A percentile compares a stretch with the other conserved stretches of the same genome.
Evolutionary conservation across 1,140 invertebrate species (phyloP).

Genomic region (Lucilia sericata): DNA sequence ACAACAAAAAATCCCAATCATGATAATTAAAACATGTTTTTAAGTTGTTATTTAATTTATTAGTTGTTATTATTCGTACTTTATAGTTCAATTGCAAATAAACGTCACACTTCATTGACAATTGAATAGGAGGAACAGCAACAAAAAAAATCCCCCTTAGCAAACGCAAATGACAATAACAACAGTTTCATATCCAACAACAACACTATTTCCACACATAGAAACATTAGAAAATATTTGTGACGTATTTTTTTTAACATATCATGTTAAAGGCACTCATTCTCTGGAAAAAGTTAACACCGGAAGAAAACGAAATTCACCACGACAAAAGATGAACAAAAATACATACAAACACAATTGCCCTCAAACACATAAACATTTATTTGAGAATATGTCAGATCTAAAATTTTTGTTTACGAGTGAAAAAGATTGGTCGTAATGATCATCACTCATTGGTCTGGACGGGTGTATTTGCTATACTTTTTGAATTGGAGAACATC

Average conservation of each 20-base stretch:
- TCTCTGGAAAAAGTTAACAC: slow-evolving; percentile 10
- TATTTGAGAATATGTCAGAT: too few relatives aligned
- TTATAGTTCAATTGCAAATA: not conserved
- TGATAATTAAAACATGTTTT: not conserved
- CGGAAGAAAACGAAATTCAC: slow-evolving; percentile 6
- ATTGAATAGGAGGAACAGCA: not conserved
- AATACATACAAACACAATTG: too few relatives aligned
- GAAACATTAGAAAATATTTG: not conserved
- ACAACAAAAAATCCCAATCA: not conserved
- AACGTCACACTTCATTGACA: slow-evolving; percentile 26
- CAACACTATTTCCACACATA: not conserved
- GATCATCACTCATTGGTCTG: too few relatives aligned
- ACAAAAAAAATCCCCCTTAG: not conserved
- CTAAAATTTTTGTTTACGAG: too few relatives aligned
- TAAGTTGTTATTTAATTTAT: not conserved
- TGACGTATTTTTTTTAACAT: not conserved
- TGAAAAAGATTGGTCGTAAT: too few relatives aligned
- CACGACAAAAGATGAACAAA: not conserved
- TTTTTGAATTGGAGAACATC: too few relatives aligned
- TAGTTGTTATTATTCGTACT: not conserved
- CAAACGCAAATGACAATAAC: not conserved
- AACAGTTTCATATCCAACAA: not conserved
- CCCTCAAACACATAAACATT: too few relatives aligned
- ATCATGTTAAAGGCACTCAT: not conserved
- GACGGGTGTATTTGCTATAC: too few relatives aligned